Evolutionary conservation across 2,113 vertebrate species (phyloP).

Genomic region (Chaetorhynchus papuensis): DNA sequence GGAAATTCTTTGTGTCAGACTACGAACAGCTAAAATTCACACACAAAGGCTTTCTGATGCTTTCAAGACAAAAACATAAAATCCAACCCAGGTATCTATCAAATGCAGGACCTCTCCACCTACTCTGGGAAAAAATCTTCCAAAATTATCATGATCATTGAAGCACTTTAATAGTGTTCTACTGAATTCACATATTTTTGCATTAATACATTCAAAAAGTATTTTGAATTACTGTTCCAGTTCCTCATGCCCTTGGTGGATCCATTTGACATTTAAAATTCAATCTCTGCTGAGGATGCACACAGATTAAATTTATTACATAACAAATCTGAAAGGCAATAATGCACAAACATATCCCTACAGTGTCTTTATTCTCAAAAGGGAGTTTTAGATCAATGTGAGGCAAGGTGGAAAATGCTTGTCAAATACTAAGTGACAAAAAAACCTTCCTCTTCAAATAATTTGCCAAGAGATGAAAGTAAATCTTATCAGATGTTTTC

Average conservation of each 20-base stretch:
- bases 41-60: neutral
- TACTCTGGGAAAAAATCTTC: neutral
- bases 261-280: conserved; percentile 6
- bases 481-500: neutral
- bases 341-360: neutral
- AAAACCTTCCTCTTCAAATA: neutral
- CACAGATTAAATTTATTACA: neutral
- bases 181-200: neutral
- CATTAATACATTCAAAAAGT: neutral
- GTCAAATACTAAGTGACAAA: neutral
- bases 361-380: neutral
- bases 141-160: neutral
- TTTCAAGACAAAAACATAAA: neutral
- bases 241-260: neutral
- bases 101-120: neutral
- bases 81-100: neutral
- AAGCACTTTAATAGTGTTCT: neutral
- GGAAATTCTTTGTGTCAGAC: neutral
- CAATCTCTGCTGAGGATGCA: neutral
- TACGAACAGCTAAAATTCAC: neutral
- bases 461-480: neutral
- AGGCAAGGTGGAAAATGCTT: neutral
- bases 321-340: conserved; percentile 9
- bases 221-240: neutral
- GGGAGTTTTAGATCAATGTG: neutral